A percentile compares a stretch with the other conserved stretches of the same genome.
Evolutionary conservation across 2,888 invertebrate species (phyloP).

Genomic region (Eupithecia insigniata): DNA sequence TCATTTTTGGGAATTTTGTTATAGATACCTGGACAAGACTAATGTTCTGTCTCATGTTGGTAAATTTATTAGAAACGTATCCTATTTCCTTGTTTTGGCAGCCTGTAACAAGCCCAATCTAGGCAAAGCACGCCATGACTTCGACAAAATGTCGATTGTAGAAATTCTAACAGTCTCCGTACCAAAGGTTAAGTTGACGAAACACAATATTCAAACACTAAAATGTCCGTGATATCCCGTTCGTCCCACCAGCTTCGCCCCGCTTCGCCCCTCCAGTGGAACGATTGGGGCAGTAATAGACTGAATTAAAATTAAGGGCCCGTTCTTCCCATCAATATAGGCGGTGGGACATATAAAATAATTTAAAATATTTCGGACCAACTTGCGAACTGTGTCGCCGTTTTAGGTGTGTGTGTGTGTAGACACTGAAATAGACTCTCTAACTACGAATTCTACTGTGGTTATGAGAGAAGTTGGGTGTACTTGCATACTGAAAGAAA

Average conservation of each 20-base stretch:
- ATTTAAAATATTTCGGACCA: too few species aligned
- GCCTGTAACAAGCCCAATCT: not conserved
- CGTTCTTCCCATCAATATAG: too few species aligned
- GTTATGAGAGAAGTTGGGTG: not conserved
- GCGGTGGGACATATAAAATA: too few species aligned
- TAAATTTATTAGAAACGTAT: not conserved
- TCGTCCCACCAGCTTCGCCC: too few species aligned
- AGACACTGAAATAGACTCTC: not conserved
- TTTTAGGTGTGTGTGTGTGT: constrained; percentile 1
- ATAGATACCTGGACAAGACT: not conserved
- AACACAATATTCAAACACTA: not conserved
- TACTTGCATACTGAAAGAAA: not conserved
- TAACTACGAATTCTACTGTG: not conserved
- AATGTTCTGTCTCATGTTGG: not conserved
- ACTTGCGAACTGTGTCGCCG: not conserved
- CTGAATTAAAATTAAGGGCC: too few species aligned
- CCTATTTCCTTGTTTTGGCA: not conserved
- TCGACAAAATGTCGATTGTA: not conserved
- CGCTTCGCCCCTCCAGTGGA: too few species aligned
- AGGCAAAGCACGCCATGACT: not conserved
- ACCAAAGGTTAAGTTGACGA: not conserved
- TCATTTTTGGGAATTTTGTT: not conserved
- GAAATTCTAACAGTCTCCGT: not conserved
- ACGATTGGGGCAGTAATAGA: too few species aligned
- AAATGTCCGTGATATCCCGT: too few species aligned